A percentile compares a stretch with the other conserved stretches of the same genome.
These are phyloP conservation scores for Fragum sueziense DNA, from an alignment of 2,888 invertebrate species.

Conservation along the genomic window DNA sequence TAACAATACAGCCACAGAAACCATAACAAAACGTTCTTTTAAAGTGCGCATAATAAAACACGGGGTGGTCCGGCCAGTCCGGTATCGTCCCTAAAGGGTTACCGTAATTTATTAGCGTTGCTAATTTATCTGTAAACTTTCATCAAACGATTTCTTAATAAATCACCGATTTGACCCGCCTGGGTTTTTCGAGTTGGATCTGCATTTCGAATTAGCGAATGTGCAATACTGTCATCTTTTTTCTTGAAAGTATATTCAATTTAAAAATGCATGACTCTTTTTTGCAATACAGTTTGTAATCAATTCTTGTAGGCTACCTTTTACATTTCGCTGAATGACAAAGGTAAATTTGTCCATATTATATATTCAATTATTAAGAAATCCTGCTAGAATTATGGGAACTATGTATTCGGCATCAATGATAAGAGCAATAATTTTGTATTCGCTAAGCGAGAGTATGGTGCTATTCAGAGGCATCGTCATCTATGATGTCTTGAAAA, in stretches of 20 bases:
- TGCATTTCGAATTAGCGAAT: not conserved
- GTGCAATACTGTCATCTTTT: not conserved
- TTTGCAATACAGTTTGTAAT: not conserved
- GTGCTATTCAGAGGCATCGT: too few species aligned
- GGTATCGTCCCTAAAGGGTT: not conserved
- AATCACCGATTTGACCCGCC: conserved; percentile 5
- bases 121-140: conserved; percentile 22
- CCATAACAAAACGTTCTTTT: conserved; percentile 11
- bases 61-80: conserved; percentile 13
- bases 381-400: too few species aligned
- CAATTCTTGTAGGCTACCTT: not conserved
- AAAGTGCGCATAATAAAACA: conserved; percentile 3
- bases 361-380: too few species aligned
- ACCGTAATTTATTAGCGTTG: conserved; percentile 21
- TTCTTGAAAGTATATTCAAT: not conserved
- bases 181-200: not conserved
- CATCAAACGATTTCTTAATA: conserved; percentile 17
- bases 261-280: not conserved
- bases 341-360: not conserved
- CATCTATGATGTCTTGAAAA: not conserved
- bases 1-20: conserved; percentile 4
- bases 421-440: too few species aligned
- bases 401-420: too few species aligned
- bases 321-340: not conserved
- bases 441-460: too few species aligned